Conservation (phyloP, 2,797 vertebrate genomes). For the Girardinus metallicus region DNA sequence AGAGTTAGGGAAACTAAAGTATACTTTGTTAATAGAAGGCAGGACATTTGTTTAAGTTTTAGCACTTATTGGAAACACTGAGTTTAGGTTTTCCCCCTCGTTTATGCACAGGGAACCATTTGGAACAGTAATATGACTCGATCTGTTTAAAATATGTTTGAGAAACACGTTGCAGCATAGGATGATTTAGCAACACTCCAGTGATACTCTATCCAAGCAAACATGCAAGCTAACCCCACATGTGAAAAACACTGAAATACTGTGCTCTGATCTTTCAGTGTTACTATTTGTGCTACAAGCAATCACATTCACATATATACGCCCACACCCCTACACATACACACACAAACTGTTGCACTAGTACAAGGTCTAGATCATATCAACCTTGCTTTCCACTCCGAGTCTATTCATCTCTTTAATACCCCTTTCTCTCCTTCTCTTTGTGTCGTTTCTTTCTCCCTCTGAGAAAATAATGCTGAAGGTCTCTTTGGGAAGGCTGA, state of each 20-base stretch:
- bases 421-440: conserved; percentile 32
- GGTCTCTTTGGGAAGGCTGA: conserved; percentile 57
- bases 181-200: conserved; percentile 20
- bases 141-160: conserved; percentile 5
- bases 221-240: conserved; percentile 9
- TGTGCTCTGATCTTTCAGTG: conserved; percentile 12
- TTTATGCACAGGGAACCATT: neutral
- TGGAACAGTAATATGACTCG: neutral
- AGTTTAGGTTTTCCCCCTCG: neutral
- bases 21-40: neutral
- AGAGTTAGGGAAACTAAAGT: neutral
- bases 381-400: conserved; percentile 52
- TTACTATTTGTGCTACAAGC: conserved; percentile 17
- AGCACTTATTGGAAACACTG: neutral
- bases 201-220: conserved; percentile 1
- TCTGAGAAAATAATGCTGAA: conserved; percentile 61
- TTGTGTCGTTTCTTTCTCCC: conserved; percentile 50
- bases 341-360: conserved; percentile 21
- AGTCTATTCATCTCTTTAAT: conserved; percentile 54
- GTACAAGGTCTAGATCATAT: conserved; percentile 59
- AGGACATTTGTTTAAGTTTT: neutral
- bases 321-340: too few species aligned
- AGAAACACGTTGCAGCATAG: conserved; percentile 10
- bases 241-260: neutral
- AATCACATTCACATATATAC: conserved; percentile 1